Base-by-base conservation (phyloP, 1,140 invertebrate genomes). In the Rhagoletis pomonella region DNA sequence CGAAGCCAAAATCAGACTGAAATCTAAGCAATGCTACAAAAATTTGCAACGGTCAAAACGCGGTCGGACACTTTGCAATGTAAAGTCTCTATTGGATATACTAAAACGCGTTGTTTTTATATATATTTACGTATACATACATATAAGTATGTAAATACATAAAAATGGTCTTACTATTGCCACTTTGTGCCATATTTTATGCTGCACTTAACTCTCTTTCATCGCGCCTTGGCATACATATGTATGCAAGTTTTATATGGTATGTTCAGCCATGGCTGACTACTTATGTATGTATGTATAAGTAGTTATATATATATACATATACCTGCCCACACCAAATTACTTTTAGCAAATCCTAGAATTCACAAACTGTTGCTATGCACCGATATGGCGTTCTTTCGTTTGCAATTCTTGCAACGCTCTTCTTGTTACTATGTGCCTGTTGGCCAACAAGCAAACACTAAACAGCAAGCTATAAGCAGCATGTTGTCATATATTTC, bases 401-500 rank as follows among this genome's bases (percentile, higher is more conserved):
- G 39, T 1, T 47, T 17, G 5, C 73, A 47, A 6, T 77, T 77
- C 17, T 77, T 50, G 44, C 69, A 77, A 14, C 42, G 47, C 6
- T 5, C 10, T 19, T 50, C 17, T 81, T 81, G 73, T 81, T 81
- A 47, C 73, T 81, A 81, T 55, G 73, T n/a, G 10, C n/a, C 10
- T 73, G 10, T 47, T 73, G 44, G 47, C 12, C 29, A 29, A 29
- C 29, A 29, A 29, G 29, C 29, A 29, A 29, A 29, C 29, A 29
- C 29, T 42, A 55, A 6, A 1, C n/a, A 55, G 73, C 73, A 81
- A 81, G n/a, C 47, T 5, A 47, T 39, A 50, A 29, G n/a, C 2
- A 81, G 47, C 47, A 81, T 81, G 73, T 81, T 81, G 73, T n/a
- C 73, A 81, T n/a, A 55, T 81, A 55, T 55, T 55, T 5, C 73